Percentiles rank a stretch among this genome's conserved stretches.
Evolutionary conservation across 1,140 invertebrate genomes (phyloP).

Genomic region (Lasaia peninsularis): DNA sequence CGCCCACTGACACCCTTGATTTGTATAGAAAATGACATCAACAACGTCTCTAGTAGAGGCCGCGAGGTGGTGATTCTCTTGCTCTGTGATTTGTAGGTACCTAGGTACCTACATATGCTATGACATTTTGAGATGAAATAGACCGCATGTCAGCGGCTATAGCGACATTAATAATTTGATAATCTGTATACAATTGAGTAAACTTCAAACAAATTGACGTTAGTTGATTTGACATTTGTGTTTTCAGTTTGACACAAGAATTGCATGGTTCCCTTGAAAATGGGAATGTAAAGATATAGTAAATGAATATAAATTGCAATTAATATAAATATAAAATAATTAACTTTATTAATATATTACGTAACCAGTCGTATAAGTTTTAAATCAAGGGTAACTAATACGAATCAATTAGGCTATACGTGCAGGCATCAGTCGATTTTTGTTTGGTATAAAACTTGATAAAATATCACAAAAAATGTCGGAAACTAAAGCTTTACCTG

Average conservation of each 20-base stretch:
- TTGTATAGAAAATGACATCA: too few species aligned
- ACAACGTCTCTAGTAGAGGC: too few species aligned
- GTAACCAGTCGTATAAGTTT: background rate
- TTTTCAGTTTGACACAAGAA: background rate
- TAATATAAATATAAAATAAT: background rate
- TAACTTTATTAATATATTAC: background rate
- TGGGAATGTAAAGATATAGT: background rate
- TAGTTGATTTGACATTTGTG: background rate
- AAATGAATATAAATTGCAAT: conserved; percentile 2
- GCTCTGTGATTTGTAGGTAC: too few species aligned
- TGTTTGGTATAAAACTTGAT: conserved; percentile 49
- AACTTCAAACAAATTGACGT: too few species aligned
- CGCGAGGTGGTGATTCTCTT: too few species aligned
- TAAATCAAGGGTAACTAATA: background rate
- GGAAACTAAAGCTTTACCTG: conserved; percentile 51
- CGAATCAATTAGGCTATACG: background rate
- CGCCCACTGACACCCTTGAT: too few species aligned
- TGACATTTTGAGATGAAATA: too few species aligned
- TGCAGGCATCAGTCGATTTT: conserved; percentile 14
- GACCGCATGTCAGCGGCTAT: too few species aligned
- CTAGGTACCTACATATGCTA: too few species aligned
- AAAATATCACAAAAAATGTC: conserved; percentile 51
- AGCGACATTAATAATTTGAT: too few species aligned
- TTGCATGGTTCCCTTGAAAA: conserved; percentile 10
- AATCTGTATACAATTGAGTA: too few species aligned